phyloP scores from a whole-genome alignment of 2,113 vertebrate genomes.

The Callionymus lyra region DNA sequence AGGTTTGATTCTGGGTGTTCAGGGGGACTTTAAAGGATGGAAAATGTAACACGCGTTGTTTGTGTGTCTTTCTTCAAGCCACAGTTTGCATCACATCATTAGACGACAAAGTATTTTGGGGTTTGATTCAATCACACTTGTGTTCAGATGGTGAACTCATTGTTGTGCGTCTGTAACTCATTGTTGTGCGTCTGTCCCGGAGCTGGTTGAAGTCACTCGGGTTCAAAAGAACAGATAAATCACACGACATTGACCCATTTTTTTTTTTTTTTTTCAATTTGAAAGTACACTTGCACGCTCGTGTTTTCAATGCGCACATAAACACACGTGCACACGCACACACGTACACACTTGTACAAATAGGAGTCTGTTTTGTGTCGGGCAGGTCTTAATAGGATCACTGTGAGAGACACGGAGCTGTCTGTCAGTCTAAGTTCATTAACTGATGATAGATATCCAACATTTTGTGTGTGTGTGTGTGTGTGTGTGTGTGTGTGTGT shows the following conservation, averaged over 20 bases:
- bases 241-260: too few species aligned
- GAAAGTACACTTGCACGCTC: too few species aligned
- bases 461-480: slow-evolving; percentile 14
- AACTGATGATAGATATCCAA: slow-evolving; percentile 77
- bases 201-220: too few species aligned
- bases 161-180: too few species aligned
- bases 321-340: slow-evolving; percentile 24
- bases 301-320: slow-evolving; percentile 11
- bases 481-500: slow-evolving; percentile 14
- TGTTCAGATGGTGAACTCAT: slow-evolving; percentile 1
- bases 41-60: too few species aligned
- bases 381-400: slow-evolving; percentile 89
- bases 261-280: too few species aligned
- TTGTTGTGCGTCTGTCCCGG: too few species aligned
- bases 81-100: too few species aligned
- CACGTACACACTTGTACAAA: slow-evolving; percentile 77
- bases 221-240: too few species aligned
- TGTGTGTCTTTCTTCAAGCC: not conserved
- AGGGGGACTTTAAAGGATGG: slow-evolving; percentile 47
- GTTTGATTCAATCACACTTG: too few species aligned
- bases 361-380: slow-evolving; percentile 89
- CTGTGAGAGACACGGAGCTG: slow-evolving; percentile 84
- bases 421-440: slow-evolving; percentile 97
- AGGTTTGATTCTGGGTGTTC: slow-evolving; percentile 35
- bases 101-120: too few species aligned